Percentiles rank a stretch among this genome's conserved stretches.
Evolutionary conservation across 1,140 invertebrate genomes (phyloP).

Genomic region (Arctopsyche grandis): DNA sequence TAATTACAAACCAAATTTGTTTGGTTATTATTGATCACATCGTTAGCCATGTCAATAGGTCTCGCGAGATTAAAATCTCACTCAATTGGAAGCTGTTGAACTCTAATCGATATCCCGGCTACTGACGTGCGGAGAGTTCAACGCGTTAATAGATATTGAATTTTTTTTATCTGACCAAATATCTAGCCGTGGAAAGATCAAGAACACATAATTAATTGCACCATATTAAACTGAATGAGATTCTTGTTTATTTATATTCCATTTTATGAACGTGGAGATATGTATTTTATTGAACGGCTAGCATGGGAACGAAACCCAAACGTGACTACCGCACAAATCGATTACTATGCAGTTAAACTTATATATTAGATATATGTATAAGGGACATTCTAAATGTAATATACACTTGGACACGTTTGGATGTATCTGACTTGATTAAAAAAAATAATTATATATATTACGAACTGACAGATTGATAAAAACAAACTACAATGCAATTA

Average conservation of each 20-base stretch:
- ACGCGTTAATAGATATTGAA: background rate
- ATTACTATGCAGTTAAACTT: background rate
- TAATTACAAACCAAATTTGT: background rate
- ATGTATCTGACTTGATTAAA: background rate
- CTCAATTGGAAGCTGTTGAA: background rate
- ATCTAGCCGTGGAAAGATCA: constrained; percentile 5
- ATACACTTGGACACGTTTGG: too few species aligned
- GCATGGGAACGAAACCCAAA: background rate
- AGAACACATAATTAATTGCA: constrained; percentile 25
- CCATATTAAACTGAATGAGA: constrained; percentile 13
- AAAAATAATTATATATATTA: background rate
- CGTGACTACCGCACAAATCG: constrained; percentile 11
- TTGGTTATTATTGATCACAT: constrained; percentile 13
- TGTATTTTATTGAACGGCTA: constrained; percentile 4
- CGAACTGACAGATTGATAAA: too few species aligned
- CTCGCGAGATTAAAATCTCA: constrained; percentile 7
- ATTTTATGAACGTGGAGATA: constrained; percentile 6
- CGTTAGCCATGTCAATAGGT: constrained; percentile 23
- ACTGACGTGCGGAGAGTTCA: constrained; percentile 3
- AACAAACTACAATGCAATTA: too few species aligned
- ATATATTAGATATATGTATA: background rate
- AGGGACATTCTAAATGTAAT: background rate
- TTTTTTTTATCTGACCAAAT: background rate
- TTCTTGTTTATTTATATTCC: background rate
- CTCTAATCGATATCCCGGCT: background rate